Conservation (phyloP, 2,113 vertebrate genomes). For the Arizona elegans region DNA sequence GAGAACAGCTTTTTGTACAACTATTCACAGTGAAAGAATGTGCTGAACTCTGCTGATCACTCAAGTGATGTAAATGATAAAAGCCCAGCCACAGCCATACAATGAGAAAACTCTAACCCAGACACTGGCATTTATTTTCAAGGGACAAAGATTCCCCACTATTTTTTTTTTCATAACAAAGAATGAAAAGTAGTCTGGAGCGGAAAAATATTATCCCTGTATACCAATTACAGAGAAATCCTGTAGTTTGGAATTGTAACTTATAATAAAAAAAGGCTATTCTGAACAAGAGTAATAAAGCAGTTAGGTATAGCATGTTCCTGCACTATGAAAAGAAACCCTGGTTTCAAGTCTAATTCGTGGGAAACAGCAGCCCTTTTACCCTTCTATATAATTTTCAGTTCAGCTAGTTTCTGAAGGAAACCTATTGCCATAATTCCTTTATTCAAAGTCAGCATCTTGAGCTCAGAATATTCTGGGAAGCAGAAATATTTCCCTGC, state of each 20-base stretch:
- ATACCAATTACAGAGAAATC: constrained; percentile 68
- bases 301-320: not conserved
- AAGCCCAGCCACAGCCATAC: constrained; percentile 72
- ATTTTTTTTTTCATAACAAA: constrained; percentile 64
- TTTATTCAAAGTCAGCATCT: not conserved
- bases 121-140: constrained; percentile 69
- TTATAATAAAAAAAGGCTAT: constrained; percentile 47
- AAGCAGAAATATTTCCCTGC: not conserved
- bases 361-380: not conserved
- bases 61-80: constrained; percentile 70
- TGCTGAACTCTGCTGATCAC: constrained; percentile 75
- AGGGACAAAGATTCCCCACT: constrained; percentile 70
- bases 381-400: not conserved
- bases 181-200: constrained; percentile 65
- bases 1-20: constrained; percentile 38
- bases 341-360: not conserved
- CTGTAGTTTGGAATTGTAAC: constrained; percentile 65
- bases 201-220: constrained; percentile 66
- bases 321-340: not conserved
- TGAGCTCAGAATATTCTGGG: not conserved
- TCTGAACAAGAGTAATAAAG: not conserved
- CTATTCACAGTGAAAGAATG: constrained; percentile 73
- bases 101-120: constrained; percentile 68
- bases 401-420: not conserved
- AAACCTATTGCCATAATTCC: not conserved